phyloP scores from a whole-genome alignment of 1,140 invertebrate species.

The Tribolium madens region DNA sequence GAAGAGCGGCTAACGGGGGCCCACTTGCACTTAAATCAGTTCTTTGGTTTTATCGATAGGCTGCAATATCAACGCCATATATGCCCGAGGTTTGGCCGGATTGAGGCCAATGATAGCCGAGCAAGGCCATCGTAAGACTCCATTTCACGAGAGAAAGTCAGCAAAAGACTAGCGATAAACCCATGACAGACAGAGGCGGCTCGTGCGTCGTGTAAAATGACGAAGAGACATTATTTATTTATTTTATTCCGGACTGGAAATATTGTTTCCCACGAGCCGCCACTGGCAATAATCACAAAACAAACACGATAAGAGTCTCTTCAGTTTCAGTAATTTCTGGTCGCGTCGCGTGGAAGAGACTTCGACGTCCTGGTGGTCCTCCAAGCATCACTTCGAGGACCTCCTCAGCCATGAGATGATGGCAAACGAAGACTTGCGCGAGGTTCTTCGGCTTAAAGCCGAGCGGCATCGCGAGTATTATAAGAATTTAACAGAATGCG shows the following conservation, averaged over 20 bases:
- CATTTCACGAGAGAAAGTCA: too few species aligned
- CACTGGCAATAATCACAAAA: neutral
- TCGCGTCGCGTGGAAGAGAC: constrained; percentile 50
- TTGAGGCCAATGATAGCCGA: constrained; percentile 44
- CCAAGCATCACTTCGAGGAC: neutral
- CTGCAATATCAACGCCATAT: constrained; percentile 44
- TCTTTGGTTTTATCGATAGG: constrained; percentile 1
- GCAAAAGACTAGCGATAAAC: neutral
- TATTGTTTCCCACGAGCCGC: too few species aligned
- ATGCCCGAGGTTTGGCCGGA: constrained; percentile 31
- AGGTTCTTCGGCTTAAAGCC: constrained; percentile 52
- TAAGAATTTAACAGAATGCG: constrained; percentile 46
- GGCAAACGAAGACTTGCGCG: constrained; percentile 45
- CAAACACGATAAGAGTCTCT: neutral
- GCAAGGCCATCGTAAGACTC: constrained; percentile 5
- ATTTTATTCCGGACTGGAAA: too few species aligned
- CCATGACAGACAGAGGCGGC: too few species aligned
- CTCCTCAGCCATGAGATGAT: neutral
- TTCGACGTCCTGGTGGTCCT: neutral
- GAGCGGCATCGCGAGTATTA: constrained; percentile 55
- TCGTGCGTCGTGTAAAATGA: too few species aligned
- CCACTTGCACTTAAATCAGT: neutral
- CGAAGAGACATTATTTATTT: too few species aligned
- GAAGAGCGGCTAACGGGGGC: constrained; percentile 5
- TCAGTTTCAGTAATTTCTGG: constrained; percentile 61